These are phyloP conservation scores for Caenorhabditis panamensis DNA, from an alignment of 2,888 invertebrate genomes.

Conservation along the genomic window DNA sequence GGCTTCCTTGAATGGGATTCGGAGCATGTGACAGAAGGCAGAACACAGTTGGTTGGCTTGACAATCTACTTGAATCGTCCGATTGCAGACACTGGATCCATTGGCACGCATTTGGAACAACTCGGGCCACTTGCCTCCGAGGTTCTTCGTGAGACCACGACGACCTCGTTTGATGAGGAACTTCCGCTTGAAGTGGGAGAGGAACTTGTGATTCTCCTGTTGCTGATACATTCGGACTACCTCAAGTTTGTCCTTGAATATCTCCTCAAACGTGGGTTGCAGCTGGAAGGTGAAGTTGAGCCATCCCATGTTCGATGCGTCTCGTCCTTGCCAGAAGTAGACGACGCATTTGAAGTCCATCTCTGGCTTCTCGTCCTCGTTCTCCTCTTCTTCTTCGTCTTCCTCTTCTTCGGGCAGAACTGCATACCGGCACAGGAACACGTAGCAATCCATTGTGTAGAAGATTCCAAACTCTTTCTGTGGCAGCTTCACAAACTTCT, in stretches of 20 bases:
- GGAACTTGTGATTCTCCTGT: constrained; percentile 97
- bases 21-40: constrained; percentile 89
- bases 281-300: constrained; percentile 96
- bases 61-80: constrained; percentile 84
- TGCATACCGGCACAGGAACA: constrained; percentile 97
- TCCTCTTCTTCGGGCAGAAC: constrained; percentile 82
- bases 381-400: constrained; percentile 57
- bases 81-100: constrained; percentile 90
- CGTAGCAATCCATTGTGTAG: constrained; percentile 96
- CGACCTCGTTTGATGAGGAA: constrained; percentile 92
- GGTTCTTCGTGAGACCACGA: constrained; percentile 75
- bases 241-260: constrained; percentile 91
- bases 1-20: constrained; percentile 74
- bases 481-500: constrained; percentile 96
- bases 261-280: constrained; percentile 87
- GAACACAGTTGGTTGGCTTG: constrained; percentile 90
- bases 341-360: constrained; percentile 93
- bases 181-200: constrained; percentile 95
- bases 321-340: constrained; percentile 99
- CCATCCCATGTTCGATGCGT: constrained; percentile 99
- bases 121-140: constrained; percentile 85
- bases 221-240: constrained; percentile 96
- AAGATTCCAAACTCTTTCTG: constrained; percentile 93
- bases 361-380: constrained; percentile 56
- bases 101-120: constrained; percentile 96